Conservation (phyloP, 2,797 vertebrate species). For the Aldrovandia affinis region DNA sequence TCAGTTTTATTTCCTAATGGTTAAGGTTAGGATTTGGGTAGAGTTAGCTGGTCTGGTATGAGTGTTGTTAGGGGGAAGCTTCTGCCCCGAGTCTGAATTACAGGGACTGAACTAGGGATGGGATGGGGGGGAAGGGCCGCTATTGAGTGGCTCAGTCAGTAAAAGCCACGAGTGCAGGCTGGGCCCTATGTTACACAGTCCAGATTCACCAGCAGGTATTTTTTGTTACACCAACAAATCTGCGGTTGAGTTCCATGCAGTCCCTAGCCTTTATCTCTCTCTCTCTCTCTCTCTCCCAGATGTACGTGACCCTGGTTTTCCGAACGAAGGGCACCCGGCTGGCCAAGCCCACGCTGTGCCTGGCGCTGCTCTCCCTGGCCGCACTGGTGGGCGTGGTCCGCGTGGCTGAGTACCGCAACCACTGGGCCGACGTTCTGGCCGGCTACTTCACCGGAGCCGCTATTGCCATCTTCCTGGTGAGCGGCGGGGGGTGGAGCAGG, state of each 20-base stretch:
- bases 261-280: not conserved
- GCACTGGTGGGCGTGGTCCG: conserved; percentile 87
- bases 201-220: too few relatives aligned
- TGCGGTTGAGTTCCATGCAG: not conserved
- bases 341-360: conserved; percentile 85
- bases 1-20: too few relatives aligned
- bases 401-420: conserved; percentile 88
- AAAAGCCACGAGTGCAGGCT: not conserved
- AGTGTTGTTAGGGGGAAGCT: too few relatives aligned
- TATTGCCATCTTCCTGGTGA: conserved; percentile 88
- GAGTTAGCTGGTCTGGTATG: too few relatives aligned
- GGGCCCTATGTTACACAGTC: not conserved
- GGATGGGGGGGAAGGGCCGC: not conserved
- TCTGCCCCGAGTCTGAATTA: too few relatives aligned
- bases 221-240: not conserved
- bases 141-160: not conserved
- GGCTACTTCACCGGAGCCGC: conserved; percentile 86
- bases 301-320: conserved; percentile 89
- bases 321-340: conserved; percentile 86
- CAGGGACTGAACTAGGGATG: not conserved
- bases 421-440: conserved; percentile 88
- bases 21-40: too few relatives aligned
- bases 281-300: conserved; percentile 64
- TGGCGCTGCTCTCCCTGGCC: conserved; percentile 83
- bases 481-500: conserved; percentile 19